Conservation (phyloP, 2,113 vertebrate species). For the Nymphicus hollandicus region DNA sequence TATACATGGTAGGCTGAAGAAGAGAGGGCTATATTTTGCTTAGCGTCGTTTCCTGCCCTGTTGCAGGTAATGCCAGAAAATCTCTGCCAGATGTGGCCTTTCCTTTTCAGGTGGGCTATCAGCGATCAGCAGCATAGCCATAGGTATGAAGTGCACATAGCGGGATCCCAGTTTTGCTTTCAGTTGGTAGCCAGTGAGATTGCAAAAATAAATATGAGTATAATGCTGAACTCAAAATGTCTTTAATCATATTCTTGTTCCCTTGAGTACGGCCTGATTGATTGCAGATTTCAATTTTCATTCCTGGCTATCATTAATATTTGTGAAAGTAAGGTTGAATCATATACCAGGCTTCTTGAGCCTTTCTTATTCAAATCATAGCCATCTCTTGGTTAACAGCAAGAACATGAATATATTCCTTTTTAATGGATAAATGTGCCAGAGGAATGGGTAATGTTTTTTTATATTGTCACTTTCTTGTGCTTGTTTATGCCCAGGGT, state of each 20-base stretch:
- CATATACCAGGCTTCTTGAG: not conserved
- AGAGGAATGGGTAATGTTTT: not conserved
- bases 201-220: not conserved
- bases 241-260: slow-evolving; percentile 15
- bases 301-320: slow-evolving; percentile 38
- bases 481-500: slow-evolving; percentile 35
- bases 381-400: not conserved
- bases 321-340: not conserved
- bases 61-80: not conserved
- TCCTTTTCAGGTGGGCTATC: not conserved
- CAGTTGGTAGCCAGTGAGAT: not conserved
- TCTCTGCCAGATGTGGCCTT: not conserved
- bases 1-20: not conserved
- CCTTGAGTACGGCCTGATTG: not conserved
- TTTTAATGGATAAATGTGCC: not conserved
- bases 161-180: not conserved
- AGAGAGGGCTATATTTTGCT: not conserved
- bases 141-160: not conserved
- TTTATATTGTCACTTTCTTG: not conserved
- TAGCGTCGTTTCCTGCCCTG: not conserved
- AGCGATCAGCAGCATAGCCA: not conserved
- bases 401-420: slow-evolving; percentile 10
- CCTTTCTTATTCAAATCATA: slow-evolving; percentile 38
- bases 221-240: not conserved
- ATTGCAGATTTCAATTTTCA: slow-evolving; percentile 35